Conservation (phyloP, 2,797 vertebrate species). For the Epinephelus malabaricus region DNA sequence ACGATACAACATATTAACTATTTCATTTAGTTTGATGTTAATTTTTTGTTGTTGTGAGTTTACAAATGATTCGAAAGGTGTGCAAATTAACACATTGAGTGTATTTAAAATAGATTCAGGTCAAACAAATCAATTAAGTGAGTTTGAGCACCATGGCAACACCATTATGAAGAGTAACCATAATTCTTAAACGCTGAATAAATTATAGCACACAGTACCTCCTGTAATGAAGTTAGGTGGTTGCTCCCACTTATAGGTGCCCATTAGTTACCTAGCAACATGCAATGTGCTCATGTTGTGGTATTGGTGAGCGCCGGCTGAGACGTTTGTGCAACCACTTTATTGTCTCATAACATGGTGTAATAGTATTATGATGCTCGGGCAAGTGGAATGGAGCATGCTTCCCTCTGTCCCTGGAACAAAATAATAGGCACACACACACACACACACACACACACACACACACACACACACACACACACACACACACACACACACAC, state of each 20-base stretch:
- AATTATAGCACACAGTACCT: conserved; percentile 31
- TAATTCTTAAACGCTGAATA: conserved; percentile 19
- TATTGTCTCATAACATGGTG: conserved; percentile 40
- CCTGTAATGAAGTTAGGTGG: conserved; percentile 36
- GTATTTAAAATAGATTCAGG: background rate
- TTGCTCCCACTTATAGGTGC: conserved; percentile 43
- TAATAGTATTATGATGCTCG: conserved; percentile 51
- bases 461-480: conserved; percentile 29
- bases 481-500: conserved; percentile 29
- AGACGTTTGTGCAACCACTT: conserved; percentile 51
- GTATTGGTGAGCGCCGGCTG: conserved; percentile 27
- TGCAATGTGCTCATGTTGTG: conserved; percentile 42
- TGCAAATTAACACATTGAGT: background rate
- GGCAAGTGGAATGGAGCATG: conserved; percentile 79
- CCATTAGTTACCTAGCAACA: conserved; percentile 82
- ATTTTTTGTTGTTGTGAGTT: conserved; percentile 4
- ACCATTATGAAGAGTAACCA: conserved; percentile 14
- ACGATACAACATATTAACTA: background rate
- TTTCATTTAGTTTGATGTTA: background rate
- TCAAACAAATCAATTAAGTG: background rate
- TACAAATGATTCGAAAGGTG: background rate
- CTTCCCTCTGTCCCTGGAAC: conserved; percentile 67
- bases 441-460: conserved; percentile 35
- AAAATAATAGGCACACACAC: conserved; percentile 21
- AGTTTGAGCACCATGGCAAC: conserved; percentile 1